These are phyloP conservation scores for Myiotriccus ornatus DNA, from an alignment of 2,797 vertebrate genomes.

Conservation along the genomic window DNA sequence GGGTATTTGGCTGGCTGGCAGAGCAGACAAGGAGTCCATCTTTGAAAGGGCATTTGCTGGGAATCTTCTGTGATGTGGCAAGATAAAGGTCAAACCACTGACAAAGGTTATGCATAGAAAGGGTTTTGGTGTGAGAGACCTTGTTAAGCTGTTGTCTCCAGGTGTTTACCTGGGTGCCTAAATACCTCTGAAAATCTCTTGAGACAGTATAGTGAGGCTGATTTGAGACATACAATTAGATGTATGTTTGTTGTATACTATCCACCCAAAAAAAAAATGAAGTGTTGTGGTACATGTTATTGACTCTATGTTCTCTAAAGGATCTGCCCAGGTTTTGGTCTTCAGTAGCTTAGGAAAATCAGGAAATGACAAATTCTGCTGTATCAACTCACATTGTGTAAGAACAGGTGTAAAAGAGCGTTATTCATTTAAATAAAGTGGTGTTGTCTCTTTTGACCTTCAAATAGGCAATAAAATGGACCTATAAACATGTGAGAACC, in stretches of 20 bases:
- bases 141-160: background rate
- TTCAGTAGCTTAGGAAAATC: background rate
- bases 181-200: background rate
- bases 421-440: conserved; percentile 48
- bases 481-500: conserved; percentile 14
- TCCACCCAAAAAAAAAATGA: background rate
- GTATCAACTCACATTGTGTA: background rate
- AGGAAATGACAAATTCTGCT: background rate
- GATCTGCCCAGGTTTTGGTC: background rate
- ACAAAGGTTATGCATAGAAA: rapidly evolving
- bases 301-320: background rate
- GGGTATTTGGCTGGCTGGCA: background rate
- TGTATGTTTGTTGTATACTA: background rate
- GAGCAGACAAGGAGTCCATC: background rate
- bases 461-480: conserved; percentile 23
- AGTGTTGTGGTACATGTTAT: background rate
- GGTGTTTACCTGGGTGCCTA: background rate
- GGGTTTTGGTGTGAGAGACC: background rate
- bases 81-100: background rate
- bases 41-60: background rate
- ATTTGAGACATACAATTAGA: background rate
- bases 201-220: background rate
- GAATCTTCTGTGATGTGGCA: background rate
- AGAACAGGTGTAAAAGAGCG: conserved; percentile 29
- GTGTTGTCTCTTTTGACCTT: conserved; percentile 52